A percentile compares a stretch with the other conserved stretches of the same genome.
phyloP scores from a whole-genome alignment of 2,797 vertebrate species.

The Coreius guichenoti region DNA sequence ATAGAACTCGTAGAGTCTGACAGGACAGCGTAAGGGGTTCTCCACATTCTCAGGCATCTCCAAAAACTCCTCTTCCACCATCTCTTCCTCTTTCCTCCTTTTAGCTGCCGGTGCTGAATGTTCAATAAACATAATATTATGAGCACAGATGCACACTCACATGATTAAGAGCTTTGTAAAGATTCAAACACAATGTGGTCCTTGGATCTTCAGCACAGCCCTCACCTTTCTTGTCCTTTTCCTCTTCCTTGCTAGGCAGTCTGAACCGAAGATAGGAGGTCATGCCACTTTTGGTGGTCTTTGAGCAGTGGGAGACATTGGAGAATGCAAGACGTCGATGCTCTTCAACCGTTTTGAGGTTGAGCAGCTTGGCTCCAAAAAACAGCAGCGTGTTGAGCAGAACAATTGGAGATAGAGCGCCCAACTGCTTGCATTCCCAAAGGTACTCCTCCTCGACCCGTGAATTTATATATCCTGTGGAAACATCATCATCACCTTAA shows the following conservation, averaged over 20 bases:
- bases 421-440: slow-evolving; percentile 98
- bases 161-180: not conserved
- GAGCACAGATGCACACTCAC: not conserved
- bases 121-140: slow-evolving; percentile 18
- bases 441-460: slow-evolving; percentile 94
- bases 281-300: slow-evolving; percentile 83
- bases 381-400: slow-evolving; percentile 96
- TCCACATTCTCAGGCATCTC: slow-evolving; percentile 91
- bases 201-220: not conserved
- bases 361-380: slow-evolving; percentile 94
- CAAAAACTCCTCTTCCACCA: slow-evolving; percentile 76
- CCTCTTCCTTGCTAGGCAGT: slow-evolving; percentile 77
- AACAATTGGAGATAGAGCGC: slow-evolving; percentile 93
- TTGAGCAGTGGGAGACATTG: slow-evolving; percentile 85
- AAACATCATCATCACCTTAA: slow-evolving; percentile 4
- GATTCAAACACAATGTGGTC: not conserved
- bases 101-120: slow-evolving; percentile 67
- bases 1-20: slow-evolving; percentile 96
- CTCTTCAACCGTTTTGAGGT: slow-evolving; percentile 87
- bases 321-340: slow-evolving; percentile 91
- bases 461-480: slow-evolving; percentile 85
- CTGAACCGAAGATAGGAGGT: slow-evolving; percentile 87
- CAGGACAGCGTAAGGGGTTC: slow-evolving; percentile 91
- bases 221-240: slow-evolving; percentile 59
- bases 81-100: slow-evolving; percentile 82